Evolutionary conservation across 2,797 vertebrate species (phyloP), one percentile per base, ranked within the genome.

Genomic region (Danio albolineatus): DNA sequence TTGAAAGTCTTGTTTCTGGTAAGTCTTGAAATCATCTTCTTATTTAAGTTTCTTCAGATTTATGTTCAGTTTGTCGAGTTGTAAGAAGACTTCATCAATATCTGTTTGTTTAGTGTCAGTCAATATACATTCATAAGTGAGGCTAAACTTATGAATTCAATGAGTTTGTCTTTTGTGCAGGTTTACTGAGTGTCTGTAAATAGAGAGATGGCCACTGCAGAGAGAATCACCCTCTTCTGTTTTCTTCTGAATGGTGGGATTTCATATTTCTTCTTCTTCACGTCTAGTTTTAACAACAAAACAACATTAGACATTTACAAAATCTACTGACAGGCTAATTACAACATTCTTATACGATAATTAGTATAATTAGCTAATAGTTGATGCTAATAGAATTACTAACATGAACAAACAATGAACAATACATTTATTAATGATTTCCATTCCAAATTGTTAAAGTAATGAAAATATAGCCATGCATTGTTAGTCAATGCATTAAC

Each of bases 161-260:
- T 36, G 12, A 14, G 12, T 36, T 67, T 10, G 1, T 16, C 0
- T 21, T 48, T 46, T 46, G 17, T 21, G 7, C 4, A 46, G 10
- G 19, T 65, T 46, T 28, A 44, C 44, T 6, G 9, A 6, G 2
- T 0, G 0, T 17, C 9, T 51, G 14, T 39, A 12, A 12, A 69
- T 17, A 10, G 69, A 54, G 48, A 69, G 48, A 81, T 76, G 64
- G 53, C 62, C 4, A 19, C 17, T 4, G 53, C 44, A 21, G 14
- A 36, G 48, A 56, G 61, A 39, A 12, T 76, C 2, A 16, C 17
- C 21, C 0, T 56, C 10, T 13, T 81, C 13, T 61, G 0, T 61
- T 76, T 36, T 21, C 64, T 81, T 5, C 16, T 81, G 19, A 10
- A 69, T 70, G 56, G 72, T 81, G 9, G 19, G 46, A 44, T 5